Percentiles rank a stretch among this genome's conserved stretches.
Conservation (phyloP, 2,113 vertebrate species). For the Bothrops jararaca region DNA sequence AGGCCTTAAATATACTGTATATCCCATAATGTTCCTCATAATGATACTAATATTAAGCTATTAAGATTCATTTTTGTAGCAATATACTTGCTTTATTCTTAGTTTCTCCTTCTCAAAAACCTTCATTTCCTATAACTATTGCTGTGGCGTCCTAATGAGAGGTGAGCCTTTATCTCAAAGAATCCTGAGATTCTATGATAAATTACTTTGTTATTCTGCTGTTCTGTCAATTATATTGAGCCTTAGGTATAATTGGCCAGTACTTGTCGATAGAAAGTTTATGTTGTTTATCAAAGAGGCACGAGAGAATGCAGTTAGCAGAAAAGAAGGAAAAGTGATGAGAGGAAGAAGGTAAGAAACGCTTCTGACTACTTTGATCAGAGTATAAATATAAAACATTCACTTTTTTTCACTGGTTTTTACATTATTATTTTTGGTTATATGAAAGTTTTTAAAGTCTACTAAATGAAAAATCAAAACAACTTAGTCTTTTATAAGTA, state of each 20-base stretch:
- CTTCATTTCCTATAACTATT: not conserved
- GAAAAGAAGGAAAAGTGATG: not conserved
- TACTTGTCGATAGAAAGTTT: not conserved
- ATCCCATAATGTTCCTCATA: not conserved
- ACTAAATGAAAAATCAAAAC: not conserved
- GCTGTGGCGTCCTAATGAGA: not conserved
- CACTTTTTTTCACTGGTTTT: not conserved
- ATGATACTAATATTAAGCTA: not conserved
- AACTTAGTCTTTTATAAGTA: not conserved
- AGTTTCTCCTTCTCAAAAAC: not conserved
- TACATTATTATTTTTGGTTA: not conserved
- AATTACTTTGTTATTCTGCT: not conserved
- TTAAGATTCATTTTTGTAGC: not conserved
- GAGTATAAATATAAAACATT: not conserved
- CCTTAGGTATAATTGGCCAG: not conserved
- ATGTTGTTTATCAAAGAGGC: not conserved
- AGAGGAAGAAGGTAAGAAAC: not conserved
- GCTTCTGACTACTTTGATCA: not conserved
- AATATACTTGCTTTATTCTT: not conserved
- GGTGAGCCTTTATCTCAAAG: not conserved
- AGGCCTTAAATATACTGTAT: not conserved
- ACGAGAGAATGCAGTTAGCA: not conserved
- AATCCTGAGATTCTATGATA: not conserved
- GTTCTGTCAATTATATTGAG: not conserved
- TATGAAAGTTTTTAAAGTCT: not conserved